Evolutionary conservation across 2,113 vertebrate genomes (phyloP), one percentile per base, ranked within the genome.

Genomic region (Eptatretus burgeri): DNA sequence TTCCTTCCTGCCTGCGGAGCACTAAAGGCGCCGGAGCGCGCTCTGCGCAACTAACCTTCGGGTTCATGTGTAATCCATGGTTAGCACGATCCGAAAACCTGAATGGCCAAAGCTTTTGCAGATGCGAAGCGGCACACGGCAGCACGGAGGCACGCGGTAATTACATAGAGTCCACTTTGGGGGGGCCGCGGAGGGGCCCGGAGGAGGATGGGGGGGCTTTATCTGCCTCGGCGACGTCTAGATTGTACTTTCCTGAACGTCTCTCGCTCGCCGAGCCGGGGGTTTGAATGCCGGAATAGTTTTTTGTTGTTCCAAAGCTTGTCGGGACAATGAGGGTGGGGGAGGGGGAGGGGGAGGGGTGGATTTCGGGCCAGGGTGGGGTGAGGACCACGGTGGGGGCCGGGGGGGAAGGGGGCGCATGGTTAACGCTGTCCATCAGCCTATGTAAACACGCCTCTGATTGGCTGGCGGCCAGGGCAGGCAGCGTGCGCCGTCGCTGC

Each of bases 391-490:
- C n/a, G 56, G 20, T n/a, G 56, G 19, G 56, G 56, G 53, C 16
- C 16, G 19, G 53, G 56, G 12, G 56, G 56, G 9, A 20, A 20
- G 56, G 56, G 52, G n/a, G n/a, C 20, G 56, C 56, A 60, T 60
- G 56, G n/a, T 60, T 60, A 60, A 60, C 56, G 56, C 56, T 62
- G 81, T 74, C 82, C 67, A 67, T 88, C 81, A 78, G 63, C 64
- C 16, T 63, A 71, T 72, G 76, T 77, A 79, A 76, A 79, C 74
- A 77, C 72, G 65, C 65, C 65, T 66, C 16, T 19, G 56, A 68
- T 76, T 82, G 80, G 81, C 80, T 70, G 66, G 41, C 75, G 67
- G 79, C 81, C 82, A 83, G 74, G 51, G 56, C 49, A 60, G 56
- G n/a, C 56, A 60, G 56, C 56, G n/a, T 60, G 56, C 56, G 56